A percentile compares a stretch with the other conserved stretches of the same genome.
phyloP scores from a whole-genome alignment of 1,140 invertebrate species.

The Conus ventricosus region DNA sequence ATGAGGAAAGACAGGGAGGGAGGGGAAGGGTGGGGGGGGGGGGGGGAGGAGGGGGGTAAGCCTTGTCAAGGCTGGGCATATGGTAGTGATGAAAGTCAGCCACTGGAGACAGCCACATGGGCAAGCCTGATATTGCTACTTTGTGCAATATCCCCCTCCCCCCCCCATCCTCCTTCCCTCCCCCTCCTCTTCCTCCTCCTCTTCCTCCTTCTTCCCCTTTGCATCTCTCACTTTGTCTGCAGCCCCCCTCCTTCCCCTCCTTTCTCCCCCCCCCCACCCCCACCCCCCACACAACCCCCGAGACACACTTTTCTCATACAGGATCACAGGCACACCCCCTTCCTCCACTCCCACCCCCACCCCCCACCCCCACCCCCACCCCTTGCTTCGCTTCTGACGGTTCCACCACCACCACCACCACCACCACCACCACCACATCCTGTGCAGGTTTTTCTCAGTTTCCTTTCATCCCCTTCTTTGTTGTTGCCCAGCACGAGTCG shows the following conservation, averaged over 20 bases:
- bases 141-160: not conserved
- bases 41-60: not conserved
- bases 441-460: not conserved
- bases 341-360: not conserved
- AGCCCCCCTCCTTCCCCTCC: not conserved
- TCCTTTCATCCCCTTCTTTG: conserved; percentile 18
- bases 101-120: not conserved
- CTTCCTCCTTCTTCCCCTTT: too few relatives aligned
- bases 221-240: conserved; percentile 17
- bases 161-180: not conserved
- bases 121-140: conserved; percentile 28
- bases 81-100: conserved; percentile 36
- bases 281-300: not conserved
- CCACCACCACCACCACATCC: too few relatives aligned
- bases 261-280: too few relatives aligned
- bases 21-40: not conserved
- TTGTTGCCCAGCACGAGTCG: not conserved
- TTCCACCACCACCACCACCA: too few relatives aligned
- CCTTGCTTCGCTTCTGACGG: not conserved
- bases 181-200: too few relatives aligned
- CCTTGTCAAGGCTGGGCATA: conserved; percentile 30
- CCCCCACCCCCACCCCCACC: not conserved
- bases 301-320: not conserved
- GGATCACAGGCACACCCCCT: not conserved
- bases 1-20: not conserved